Evolutionary conservation across 2,888 invertebrate genomes (phyloP), one percentile per base, ranked within the genome.

Genomic region (Pediacus dermestoides): DNA sequence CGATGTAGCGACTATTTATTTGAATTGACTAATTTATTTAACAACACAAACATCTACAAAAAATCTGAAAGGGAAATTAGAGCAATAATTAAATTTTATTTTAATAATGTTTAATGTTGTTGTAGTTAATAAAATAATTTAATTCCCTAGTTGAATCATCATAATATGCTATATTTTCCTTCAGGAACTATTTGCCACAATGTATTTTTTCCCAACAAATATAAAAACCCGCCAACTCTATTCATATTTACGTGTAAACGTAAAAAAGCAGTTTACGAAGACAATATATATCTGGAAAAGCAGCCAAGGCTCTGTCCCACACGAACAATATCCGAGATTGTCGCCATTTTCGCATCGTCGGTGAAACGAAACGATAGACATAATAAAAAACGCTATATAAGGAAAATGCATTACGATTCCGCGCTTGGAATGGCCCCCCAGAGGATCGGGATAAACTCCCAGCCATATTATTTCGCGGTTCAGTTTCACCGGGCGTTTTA

Each of bases 381-480:
- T 67, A 69, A 68, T 68, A 67, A 68, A 68, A 68, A 67, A 64
- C 61, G 61, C 65, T 67, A 63, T 68, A 69, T 70, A 70, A 68
- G 68, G 68, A 69, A 70, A 70, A 70, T 65, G 68, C 70, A 70
- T 70, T 70, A 68, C 68, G 64, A 69, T 66, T 68, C 59, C 64
- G 63, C 60, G 59, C 53, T 47, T 52, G 58, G 60, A 69, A 70
- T 68, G 68, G 63, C 51, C 50, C 68, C 64, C 67, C 11, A 26
- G 66, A 56, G 67, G 58, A 52, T 47, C 40, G 34, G 43, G 52
- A 61, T 60, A 62, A 64, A 66, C 65, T 64, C 63, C 63, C 55
- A 18, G 57, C 61, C 63, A 63, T 67, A 64, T 66, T 63, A 64
- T 64, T 66, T 58, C 58, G 54, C 58, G 58, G 55, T 58, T 59